Conservation (phyloP, 2,888 invertebrate species). For the Melinopterus prodromus region DNA sequence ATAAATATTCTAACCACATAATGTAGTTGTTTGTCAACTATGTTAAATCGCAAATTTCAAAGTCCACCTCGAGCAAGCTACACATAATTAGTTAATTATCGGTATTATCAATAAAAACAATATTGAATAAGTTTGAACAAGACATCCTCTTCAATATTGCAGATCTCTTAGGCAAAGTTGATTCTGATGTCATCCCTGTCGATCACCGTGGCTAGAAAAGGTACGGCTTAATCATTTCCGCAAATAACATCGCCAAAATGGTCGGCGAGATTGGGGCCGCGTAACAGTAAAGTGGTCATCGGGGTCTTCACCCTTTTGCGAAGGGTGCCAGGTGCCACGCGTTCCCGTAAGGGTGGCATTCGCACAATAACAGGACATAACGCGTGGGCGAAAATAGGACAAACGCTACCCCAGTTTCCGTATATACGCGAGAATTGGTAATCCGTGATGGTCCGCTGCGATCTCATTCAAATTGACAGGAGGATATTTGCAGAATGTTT, state of each 20-base stretch:
- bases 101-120: background rate
- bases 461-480: background rate
- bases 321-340: slow-evolving; percentile 48
- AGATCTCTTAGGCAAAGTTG: background rate
- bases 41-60: background rate
- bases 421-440: background rate
- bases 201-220: background rate
- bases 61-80: background rate
- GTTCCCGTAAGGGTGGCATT: slow-evolving; percentile 42
- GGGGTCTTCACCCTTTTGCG: slow-evolving; percentile 36
- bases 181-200: background rate
- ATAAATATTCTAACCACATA: background rate
- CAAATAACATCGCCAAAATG: background rate
- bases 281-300: slow-evolving; percentile 42
- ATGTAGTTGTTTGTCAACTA: background rate
- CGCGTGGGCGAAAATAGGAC: slow-evolving; percentile 22
- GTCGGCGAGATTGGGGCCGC: background rate
- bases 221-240: background rate
- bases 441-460: background rate
- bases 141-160: background rate
- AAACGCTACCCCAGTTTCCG: slow-evolving; percentile 21
- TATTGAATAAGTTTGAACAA: background rate
- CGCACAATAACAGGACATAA: slow-evolving; percentile 34
- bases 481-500: slow-evolving; percentile 4
- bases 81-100: too few species aligned